Base-by-base conservation (phyloP, 2,888 invertebrate species). In the Pterostichus niger region DNA sequence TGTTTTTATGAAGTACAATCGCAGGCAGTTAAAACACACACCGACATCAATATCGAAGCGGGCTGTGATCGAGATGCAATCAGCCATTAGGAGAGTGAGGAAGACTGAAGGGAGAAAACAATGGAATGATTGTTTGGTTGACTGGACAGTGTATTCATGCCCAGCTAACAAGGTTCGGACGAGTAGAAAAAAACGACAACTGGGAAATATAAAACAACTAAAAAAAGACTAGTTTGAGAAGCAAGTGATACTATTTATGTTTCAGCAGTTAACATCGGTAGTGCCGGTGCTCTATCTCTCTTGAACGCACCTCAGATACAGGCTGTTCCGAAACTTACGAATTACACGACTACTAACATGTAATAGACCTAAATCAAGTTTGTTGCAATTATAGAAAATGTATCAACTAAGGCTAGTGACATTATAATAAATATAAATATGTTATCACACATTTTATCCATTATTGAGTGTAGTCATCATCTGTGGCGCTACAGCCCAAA, bases 241-340 rank as follows among this genome's bases (percentile, higher is more conserved):
- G 84, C 85, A 85, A 85, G 85, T 84, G 85, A 85, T 85, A 85
- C 84, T 85, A 85, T 85, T 85, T 85, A 84, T 85, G 85, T 85
- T 84, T 84, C 83, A 84, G 81, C 83, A 82, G 84, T 84, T 84
- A 75, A 84, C 84, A 84, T 83, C 77, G 76, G 77, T 83, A 83
- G 83, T 83, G 52, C 76, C 64, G 73, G 82, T 81, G 56, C 64
- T 76, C 83, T 83, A 76, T 83, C 76, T 83, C 83, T 76, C 64
- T 77, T 75, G 75, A 82, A 82, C 11, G 68, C 6, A 9, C 40
- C 9, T 13, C 31, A 11, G 7, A 17, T 44, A 64, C 64, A 13
- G 68, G 49, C 56, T 71, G 68, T 6, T 44, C 40, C 35, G 11
- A 71, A 44, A 71, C 13, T 71, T 13, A 71, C n/a, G 11, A 35